These are phyloP conservation scores for Trichoplusia ni DNA, from an alignment of 1,140 invertebrate genomes.

Conservation along the genomic window DNA sequence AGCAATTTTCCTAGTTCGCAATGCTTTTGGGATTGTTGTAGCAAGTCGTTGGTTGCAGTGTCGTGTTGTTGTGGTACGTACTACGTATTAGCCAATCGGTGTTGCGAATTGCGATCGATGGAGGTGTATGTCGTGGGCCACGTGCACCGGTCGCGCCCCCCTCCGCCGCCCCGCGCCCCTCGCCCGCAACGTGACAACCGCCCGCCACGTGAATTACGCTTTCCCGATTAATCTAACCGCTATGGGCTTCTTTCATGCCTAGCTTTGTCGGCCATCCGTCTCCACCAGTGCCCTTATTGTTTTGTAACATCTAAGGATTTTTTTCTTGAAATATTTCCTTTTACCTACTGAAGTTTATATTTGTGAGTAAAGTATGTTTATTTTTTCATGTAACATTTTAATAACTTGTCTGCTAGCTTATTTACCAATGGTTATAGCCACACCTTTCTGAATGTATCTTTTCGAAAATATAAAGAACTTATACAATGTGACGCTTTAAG, in stretches of 20 bases:
- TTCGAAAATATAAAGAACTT: too few relatives aligned
- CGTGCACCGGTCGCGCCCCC: slow-evolving; percentile 25
- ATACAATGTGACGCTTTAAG: too few relatives aligned
- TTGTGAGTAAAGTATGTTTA: not conserved
- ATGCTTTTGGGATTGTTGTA: not conserved
- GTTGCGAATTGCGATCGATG: slow-evolving; percentile 20
- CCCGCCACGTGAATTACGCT: slow-evolving; percentile 32
- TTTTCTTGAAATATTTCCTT: slow-evolving; percentile 12
- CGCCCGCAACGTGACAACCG: slow-evolving; percentile 27
- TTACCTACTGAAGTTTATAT: too few relatives aligned
- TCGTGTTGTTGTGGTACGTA: not conserved
- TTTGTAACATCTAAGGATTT: slow-evolving; percentile 2
- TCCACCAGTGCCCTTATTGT: not conserved
- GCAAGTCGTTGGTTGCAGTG: not conserved
- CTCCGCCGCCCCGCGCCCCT: not conserved
- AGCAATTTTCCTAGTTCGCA: slow-evolving; percentile 6
- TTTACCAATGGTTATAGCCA: too few relatives aligned
- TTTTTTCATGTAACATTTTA: too few relatives aligned
- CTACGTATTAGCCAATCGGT: not conserved
- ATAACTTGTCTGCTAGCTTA: too few relatives aligned
- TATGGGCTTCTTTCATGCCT: slow-evolving; percentile 31
- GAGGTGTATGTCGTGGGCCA: not conserved
- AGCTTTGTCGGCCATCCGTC: slow-evolving; percentile 14
- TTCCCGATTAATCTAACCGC: slow-evolving; percentile 28
- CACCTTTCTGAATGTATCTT: too few relatives aligned